Percentiles rank a stretch among this genome's conserved stretches.
Evolutionary conservation across 2,797 vertebrate species (phyloP).

Genomic region (Orestias chungarensis): DNA sequence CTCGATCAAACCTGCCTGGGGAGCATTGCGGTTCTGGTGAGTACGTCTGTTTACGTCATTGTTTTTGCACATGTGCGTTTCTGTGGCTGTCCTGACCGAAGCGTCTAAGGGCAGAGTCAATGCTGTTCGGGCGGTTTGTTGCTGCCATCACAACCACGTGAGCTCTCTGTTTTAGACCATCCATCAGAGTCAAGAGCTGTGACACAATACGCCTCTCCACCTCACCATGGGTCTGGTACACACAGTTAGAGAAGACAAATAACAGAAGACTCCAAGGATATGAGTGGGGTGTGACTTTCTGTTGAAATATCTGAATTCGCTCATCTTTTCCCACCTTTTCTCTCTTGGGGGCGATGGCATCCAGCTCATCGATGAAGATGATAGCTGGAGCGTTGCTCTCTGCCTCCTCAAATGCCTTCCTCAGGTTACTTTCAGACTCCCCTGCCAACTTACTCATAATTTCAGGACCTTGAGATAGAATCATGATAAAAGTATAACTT

Average conservation of each 20-base stretch:
- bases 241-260: conserved; percentile 3
- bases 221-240: conserved; percentile 89
- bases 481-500: conserved; percentile 22
- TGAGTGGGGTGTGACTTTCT: background rate
- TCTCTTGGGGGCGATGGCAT: conserved; percentile 96
- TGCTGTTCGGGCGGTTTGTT: conserved; percentile 96
- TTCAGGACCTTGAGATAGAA: conserved; percentile 85
- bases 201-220: conserved; percentile 96
- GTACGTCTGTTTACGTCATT: background rate
- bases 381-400: conserved; percentile 97
- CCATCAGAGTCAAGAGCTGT: conserved; percentile 95
- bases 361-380: conserved; percentile 96
- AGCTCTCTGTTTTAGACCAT: conserved; percentile 93
- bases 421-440: conserved; percentile 95
- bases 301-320: background rate
- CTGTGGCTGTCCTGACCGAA: conserved; percentile 82
- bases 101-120: conserved; percentile 90
- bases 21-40: conserved; percentile 1
- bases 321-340: conserved; percentile 84
- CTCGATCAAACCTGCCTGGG: conserved; percentile 94
- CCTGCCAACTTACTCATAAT: conserved; percentile 98
- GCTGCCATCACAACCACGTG: conserved; percentile 98
- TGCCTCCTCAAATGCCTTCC: conserved; percentile 96
- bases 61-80: background rate
- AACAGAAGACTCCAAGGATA: background rate